Percentiles rank a stretch among this genome's conserved stretches.
phyloP scores from a whole-genome alignment of 2,888 invertebrate species.

The Acronicta psi region DNA sequence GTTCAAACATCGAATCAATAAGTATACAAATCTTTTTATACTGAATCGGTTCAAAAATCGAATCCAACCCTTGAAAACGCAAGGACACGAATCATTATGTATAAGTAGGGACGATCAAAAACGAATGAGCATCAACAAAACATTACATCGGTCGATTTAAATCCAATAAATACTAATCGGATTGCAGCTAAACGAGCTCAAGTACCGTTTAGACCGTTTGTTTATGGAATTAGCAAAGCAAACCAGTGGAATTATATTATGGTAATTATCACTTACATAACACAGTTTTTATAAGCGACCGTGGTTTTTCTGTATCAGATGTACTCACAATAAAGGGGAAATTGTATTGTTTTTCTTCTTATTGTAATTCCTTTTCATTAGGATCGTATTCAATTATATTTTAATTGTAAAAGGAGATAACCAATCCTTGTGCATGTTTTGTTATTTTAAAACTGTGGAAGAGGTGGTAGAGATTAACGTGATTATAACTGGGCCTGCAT shows the following conservation, averaged over 20 bases:
- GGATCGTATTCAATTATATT: constrained; percentile 3
- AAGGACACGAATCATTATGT: constrained; percentile 12
- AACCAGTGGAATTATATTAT: constrained; percentile 43
- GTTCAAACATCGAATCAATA: background rate
- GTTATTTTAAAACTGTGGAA: too few species aligned
- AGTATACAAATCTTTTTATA: too few species aligned
- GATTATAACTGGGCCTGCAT: too few species aligned
- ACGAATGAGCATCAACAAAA: constrained; percentile 34
- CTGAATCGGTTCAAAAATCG: background rate
- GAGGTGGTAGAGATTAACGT: too few species aligned
- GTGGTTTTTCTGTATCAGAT: constrained; percentile 39
- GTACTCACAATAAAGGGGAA: constrained; percentile 18
- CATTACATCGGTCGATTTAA: constrained; percentile 27
- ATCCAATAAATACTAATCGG: constrained; percentile 42
- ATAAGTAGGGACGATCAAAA: constrained; percentile 29
- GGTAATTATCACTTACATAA: constrained; percentile 46
- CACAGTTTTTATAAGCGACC: constrained; percentile 40
- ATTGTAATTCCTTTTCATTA: constrained; percentile 24
- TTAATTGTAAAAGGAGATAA: constrained; percentile 11
- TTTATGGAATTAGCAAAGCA: constrained; percentile 47
- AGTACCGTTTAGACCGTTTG: constrained; percentile 31
- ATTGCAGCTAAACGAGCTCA: constrained; percentile 28
- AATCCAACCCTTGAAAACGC: constrained; percentile 19
- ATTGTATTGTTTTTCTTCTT: constrained; percentile 10
- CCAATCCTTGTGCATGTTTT: too few species aligned